A percentile compares a stretch with the other conserved stretches of the same genome.
Conservation (phyloP, 2,113 vertebrate species). For the Labeo catla region DNA sequence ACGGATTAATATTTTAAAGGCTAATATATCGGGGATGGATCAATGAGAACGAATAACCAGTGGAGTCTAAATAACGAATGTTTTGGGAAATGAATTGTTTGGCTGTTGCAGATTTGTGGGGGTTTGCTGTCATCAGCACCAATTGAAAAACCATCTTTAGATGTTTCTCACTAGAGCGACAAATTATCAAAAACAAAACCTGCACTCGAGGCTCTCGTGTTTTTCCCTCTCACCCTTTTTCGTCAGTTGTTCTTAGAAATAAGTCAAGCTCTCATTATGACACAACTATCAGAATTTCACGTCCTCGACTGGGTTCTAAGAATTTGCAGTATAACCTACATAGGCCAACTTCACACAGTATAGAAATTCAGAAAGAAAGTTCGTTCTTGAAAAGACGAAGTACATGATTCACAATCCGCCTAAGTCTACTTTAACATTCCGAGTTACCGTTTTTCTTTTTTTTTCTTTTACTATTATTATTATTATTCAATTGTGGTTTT, state of each 20-base stretch:
- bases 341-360: constrained; percentile 56
- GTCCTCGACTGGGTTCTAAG: constrained; percentile 73
- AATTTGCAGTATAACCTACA: constrained; percentile 59
- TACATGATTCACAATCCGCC: constrained; percentile 49
- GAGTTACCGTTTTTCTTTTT: neutral
- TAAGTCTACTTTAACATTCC: constrained; percentile 27
- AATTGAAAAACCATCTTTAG: neutral
- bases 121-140: neutral
- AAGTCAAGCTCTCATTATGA: constrained; percentile 60
- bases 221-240: constrained; percentile 48
- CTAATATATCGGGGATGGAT: neutral
- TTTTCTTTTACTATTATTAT: neutral
- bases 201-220: constrained; percentile 49
- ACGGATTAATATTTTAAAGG: neutral
- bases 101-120: neutral
- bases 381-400: constrained; percentile 73
- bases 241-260: constrained; percentile 73
- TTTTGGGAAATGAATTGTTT: neutral
- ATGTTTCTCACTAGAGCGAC: constrained; percentile 43
- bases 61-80: neutral
- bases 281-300: constrained; percentile 57
- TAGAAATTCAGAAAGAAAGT: constrained; percentile 47
- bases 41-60: neutral
- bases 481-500: neutral
- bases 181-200: constrained; percentile 57